These are phyloP conservation scores for Phocoena sinus DNA, from an alignment of 2,113 vertebrate species.

Conservation along the genomic window DNA sequence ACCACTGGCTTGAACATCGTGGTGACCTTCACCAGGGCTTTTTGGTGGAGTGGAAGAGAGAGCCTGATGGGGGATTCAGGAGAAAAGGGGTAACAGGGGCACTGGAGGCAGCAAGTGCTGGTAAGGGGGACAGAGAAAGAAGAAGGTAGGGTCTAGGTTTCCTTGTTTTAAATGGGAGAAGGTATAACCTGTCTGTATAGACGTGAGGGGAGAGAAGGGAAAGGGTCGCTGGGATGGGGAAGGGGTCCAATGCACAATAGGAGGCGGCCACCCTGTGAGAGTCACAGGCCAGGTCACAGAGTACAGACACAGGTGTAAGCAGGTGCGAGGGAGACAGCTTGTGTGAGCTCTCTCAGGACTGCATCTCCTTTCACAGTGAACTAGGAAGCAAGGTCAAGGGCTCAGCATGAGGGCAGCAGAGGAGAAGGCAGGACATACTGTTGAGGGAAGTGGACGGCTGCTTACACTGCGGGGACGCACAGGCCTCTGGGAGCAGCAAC, in stretches of 20 bases:
- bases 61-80: background rate
- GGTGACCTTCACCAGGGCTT: too few relatives aligned
- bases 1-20: fast-evolving
- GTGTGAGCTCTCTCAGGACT: background rate
- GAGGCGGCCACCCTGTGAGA: background rate
- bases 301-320: background rate
- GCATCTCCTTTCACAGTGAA: background rate
- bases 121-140: background rate
- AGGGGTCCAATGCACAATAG: background rate
- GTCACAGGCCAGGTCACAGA: background rate
- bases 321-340: fast-evolving
- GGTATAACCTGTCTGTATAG: fast-evolving
- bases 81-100: background rate
- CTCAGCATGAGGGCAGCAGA: background rate
- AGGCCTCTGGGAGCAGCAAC: background rate
- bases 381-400: background rate
- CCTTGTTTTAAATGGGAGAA: background rate
- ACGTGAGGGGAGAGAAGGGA: background rate
- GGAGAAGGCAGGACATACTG: background rate
- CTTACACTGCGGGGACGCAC: fast-evolving
- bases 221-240: background rate
- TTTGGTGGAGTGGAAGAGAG: background rate
- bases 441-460: background rate
- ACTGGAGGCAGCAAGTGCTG: background rate
- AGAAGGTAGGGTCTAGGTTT: background rate